Base-by-base conservation (phyloP, 2,113 vertebrate genomes). In the Urocynchramus pylzowi region DNA sequence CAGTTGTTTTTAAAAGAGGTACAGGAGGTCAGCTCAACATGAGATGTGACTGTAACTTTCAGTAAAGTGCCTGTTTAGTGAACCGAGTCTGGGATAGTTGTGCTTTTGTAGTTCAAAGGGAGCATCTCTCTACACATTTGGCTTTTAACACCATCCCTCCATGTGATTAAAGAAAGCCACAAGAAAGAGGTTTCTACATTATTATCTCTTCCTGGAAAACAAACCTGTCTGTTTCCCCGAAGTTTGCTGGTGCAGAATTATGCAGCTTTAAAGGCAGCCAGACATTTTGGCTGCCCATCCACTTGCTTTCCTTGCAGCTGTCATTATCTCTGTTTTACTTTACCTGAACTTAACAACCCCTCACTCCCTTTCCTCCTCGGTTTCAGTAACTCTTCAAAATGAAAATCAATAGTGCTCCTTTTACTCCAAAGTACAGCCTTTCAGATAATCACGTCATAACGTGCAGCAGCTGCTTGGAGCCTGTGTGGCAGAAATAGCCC, bases 181-280 rank as follows among this genome's bases (percentile, higher is more conserved):
- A 98, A 98, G 97, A 99, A 98, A 98, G 97, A 98, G 95, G 97
- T 98, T 98, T 98, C 97, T 95, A 96, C 89, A 78, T 96, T 96
- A 96, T 98, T 97, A 97, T 97, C 98, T 98, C 97, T 98, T 98
- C 98, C 98, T 98, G 98, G 98, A 98, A 99, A 98, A 98, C 95
- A 98, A 95, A 95, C 97, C 90, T 93, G 87, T 95, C 92, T 96
- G 95, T 97, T 98, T 98, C 98, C 98, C 97, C 97, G 98, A 98
- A 98, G 96, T 97, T 97, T 96, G 91, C 96, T 95, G 91, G 94
- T 97, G 96, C 95, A 97, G 90, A 97, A 95, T 95, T 94, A 96
- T 64, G 79, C 93, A 91, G 78, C 76, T 96, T 91, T 95, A 96
- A 71, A 95, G 76, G 10, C 92, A 59, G 78, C 16, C 93, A 96